Conservation (phyloP, 2,888 invertebrate species). For the Hypomecis atomaria region DNA sequence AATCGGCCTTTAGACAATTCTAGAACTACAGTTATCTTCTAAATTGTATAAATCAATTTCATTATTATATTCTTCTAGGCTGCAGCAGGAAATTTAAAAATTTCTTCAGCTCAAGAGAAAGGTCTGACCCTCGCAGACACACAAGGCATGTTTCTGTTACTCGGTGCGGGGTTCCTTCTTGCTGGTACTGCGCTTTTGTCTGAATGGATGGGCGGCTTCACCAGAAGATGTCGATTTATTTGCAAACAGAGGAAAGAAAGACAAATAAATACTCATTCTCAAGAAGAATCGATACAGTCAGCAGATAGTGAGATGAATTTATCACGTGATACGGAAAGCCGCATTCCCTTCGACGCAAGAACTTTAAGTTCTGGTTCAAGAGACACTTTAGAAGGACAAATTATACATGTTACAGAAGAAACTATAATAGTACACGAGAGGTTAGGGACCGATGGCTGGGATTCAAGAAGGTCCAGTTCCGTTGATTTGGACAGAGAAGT, state of each 20-base stretch:
- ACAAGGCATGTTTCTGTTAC: slow-evolving; percentile 91
- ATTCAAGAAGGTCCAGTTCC: slow-evolving; percentile 71
- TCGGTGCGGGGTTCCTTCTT: slow-evolving; percentile 88
- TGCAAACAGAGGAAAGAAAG: slow-evolving; percentile 45
- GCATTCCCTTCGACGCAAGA: slow-evolving; percentile 51
- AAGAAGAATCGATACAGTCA: slow-evolving; percentile 55
- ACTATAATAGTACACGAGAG: slow-evolving; percentile 65
- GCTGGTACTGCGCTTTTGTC: slow-evolving; percentile 86
- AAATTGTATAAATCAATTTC: too few relatives aligned
- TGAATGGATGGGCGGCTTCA: slow-evolving; percentile 89
- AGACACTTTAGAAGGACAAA: slow-evolving; percentile 66
- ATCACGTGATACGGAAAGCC: slow-evolving; percentile 46
- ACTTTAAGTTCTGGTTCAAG: slow-evolving; percentile 60
- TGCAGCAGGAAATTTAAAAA: slow-evolving; percentile 69
- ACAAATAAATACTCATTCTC: slow-evolving; percentile 49
- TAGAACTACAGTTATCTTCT: too few relatives aligned
- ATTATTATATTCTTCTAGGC: slow-evolving; percentile 61
- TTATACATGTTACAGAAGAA: slow-evolving; percentile 68
- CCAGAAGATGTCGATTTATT: slow-evolving; percentile 81
- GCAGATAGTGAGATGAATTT: slow-evolving; percentile 46
- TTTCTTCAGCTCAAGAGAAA: slow-evolving; percentile 86
- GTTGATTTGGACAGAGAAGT: slow-evolving; percentile 75
- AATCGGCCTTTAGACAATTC: too few relatives aligned
- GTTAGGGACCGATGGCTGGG: slow-evolving; percentile 53
- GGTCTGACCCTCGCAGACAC: slow-evolving; percentile 91